A percentile compares a stretch with the other conserved stretches of the same genome.
Evolutionary conservation across 2,797 vertebrate species (phyloP).

Genomic region (Siniperca scherzeri): DNA sequence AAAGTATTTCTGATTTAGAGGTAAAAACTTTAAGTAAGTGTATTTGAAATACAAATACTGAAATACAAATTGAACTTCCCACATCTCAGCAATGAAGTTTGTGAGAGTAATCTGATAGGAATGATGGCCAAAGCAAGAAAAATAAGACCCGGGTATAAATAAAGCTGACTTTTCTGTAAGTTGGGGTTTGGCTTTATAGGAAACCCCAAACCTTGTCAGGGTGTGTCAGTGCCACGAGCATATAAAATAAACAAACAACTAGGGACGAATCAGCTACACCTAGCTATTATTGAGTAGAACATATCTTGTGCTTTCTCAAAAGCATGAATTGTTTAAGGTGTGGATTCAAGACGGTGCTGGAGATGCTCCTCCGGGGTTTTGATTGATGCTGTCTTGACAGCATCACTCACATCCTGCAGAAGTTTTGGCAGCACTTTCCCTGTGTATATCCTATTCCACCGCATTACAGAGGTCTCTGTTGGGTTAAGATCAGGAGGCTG

Average conservation of each 20-base stretch:
- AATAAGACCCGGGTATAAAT: not conserved
- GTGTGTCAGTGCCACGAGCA: not conserved
- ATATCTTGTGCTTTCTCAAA: no score
- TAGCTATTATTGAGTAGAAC: no score
- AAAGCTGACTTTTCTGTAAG: not conserved
- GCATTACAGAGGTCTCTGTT: not conserved
- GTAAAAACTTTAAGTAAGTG: not conserved
- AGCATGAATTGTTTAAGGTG: not conserved
- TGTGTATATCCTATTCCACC: not conserved
- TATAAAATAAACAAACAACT: not conserved
- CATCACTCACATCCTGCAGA: not conserved
- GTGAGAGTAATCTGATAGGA: not conserved
- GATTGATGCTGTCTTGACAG: not conserved
- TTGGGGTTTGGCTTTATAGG: not conserved
- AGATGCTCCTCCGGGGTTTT: not conserved
- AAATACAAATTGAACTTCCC: no score
- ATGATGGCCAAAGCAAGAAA: not conserved
- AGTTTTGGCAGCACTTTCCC: not conserved
- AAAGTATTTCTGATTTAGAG: not conserved
- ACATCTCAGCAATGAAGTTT: no score
- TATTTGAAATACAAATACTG: not conserved
- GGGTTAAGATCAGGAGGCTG: not conserved
- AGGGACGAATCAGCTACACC: not conserved
- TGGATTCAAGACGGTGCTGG: not conserved
- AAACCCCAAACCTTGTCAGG: not conserved